Conservation (phyloP, 2,797 vertebrate genomes). For the Phoxinus dragarum region DNA sequence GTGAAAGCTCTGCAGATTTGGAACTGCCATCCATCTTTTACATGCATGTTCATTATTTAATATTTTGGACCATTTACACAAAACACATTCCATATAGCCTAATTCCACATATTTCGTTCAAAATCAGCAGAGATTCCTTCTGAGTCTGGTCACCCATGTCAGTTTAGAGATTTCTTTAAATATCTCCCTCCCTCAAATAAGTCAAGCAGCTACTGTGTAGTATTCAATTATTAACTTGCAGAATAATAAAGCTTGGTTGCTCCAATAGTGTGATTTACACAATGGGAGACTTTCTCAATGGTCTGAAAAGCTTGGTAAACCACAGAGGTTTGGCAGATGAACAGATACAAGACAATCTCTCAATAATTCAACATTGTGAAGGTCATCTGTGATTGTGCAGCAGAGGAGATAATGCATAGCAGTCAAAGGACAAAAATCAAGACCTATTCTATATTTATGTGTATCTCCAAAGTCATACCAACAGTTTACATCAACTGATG, state of each 20-base stretch:
- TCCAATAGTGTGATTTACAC: conserved; percentile 32
- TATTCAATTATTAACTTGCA: conserved; percentile 17
- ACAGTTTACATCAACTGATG: not conserved
- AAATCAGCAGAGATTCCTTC: not conserved
- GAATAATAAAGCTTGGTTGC: conserved; percentile 12
- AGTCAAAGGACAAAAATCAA: not conserved
- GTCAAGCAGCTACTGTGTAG: not conserved
- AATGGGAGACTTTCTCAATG: conserved; percentile 12
- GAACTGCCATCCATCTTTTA: not conserved
- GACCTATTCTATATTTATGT: not conserved
- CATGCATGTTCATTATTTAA: not conserved
- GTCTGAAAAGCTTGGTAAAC: conserved; percentile 40
- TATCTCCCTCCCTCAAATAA: not conserved
- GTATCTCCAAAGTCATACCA: not conserved
- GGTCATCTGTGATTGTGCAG: conserved; percentile 46
- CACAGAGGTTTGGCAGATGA: conserved; percentile 27
- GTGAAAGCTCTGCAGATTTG: not conserved
- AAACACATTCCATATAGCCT: not conserved
- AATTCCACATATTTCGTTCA: not conserved
- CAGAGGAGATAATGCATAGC: not conserved
- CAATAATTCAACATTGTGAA: conserved; percentile 55
- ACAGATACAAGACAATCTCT: conserved; percentile 45
- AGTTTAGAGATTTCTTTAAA: not conserved
- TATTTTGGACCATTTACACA: not conserved
- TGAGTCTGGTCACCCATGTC: not conserved